These are phyloP conservation scores for Halcyon senegalensis DNA, from an alignment of 2,113 vertebrate species.

Conservation along the genomic window DNA sequence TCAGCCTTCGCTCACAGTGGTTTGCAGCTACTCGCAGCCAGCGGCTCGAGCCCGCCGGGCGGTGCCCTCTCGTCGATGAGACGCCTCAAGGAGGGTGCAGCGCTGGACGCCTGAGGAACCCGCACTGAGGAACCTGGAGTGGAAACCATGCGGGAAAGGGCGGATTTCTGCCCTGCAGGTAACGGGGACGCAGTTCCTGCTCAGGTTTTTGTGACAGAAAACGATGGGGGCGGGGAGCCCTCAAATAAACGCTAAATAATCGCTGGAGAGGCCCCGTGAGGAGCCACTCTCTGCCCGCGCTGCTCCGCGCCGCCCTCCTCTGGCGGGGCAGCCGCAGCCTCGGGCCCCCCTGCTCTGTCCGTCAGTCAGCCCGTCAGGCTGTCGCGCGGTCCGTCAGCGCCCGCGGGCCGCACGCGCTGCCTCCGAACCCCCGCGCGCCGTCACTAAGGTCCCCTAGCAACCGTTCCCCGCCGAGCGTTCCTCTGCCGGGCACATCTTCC, in stretches of 20 bases:
- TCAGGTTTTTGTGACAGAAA: neutral
- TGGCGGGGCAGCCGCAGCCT: neutral
- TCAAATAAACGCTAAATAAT: rapidly evolving
- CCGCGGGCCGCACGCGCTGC: neutral
- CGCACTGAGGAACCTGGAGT: neutral
- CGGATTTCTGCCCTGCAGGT: rapidly evolving
- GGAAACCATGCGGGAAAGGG: rapidly evolving
- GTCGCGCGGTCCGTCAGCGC: neutral
- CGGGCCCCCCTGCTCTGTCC: neutral
- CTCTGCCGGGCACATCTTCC: neutral
- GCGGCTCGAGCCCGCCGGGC: rapidly evolving
- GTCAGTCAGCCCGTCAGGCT: neutral
- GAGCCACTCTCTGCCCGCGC: neutral
- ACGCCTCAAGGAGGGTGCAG: rapidly evolving
- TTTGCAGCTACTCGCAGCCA: rapidly evolving
- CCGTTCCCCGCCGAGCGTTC: neutral
- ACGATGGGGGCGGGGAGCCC: rapidly evolving
- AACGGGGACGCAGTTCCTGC: rapidly evolving
- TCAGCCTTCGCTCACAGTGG: rapidly evolving
- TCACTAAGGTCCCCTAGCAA: neutral
- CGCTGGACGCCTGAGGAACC: no score
- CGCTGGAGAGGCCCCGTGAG: rapidly evolving
- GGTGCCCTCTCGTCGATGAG: rapidly evolving
- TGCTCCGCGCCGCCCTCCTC: neutral
- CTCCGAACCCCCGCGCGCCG: neutral